Base-by-base conservation (phyloP, 2,797 vertebrate species). In the Hoplostethus atlanticus region DNA sequence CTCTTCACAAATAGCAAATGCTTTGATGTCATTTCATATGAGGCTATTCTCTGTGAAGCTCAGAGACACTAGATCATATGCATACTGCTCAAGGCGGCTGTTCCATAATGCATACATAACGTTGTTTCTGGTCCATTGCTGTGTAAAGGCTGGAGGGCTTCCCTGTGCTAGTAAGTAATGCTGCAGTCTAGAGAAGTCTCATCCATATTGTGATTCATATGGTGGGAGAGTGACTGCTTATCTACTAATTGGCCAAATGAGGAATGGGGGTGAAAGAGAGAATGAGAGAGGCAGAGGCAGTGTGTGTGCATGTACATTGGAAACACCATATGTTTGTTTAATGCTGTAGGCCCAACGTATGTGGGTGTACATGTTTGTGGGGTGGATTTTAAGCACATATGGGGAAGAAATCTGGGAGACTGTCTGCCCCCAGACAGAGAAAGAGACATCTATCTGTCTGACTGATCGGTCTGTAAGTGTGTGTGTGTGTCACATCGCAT, bases 161-260 rank as follows among this genome's bases (percentile, higher is more conserved):
- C 70, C 51, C 58, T 60, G 58, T 66, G 50, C 58, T 38, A 48
- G 56, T 64, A 62, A 72, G 55, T 82, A 8, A 52, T 67, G 72
- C 73, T 74, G 80, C 74, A 76, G 84, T 83, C 77, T 76, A 56
- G 53, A 73, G 46, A 77, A 74, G 67, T 84, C 76, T 71, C 60
- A 76, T 73, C 84, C 66, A 75, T 76, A 73, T 62, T 86, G 80
- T 82, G 88, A 90, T 86, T 89, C 67, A 87, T 86, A 73, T 59
- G 53, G 55, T 30, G 56, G 57, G 59, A 71, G 70, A 71, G 64
- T 48, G 75, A 85, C 61, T 84, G 80, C 78, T 89, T 80, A 92
- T 91, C 82, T 84, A 63, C 85, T 92, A 90, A 92, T 90, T 92
- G 88, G 82, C 79, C 64, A 78, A 91, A 90, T 44, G 66, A 90